phyloP scores from a whole-genome alignment of 1,140 invertebrate species.

The Sitodiplosis mosellana region DNA sequence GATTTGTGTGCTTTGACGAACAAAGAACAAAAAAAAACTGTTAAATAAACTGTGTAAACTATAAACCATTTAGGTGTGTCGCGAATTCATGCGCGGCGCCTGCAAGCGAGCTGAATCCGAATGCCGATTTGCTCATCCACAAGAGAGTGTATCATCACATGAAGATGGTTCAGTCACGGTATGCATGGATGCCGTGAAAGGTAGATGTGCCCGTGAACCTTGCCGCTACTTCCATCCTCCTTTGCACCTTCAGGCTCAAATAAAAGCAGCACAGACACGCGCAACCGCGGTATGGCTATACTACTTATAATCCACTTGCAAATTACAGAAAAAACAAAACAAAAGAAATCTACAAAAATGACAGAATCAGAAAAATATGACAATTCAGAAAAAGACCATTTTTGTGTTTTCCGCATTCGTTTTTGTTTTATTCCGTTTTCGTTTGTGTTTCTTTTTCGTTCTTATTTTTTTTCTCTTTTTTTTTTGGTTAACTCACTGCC shows the following conservation, averaged over 20 bases:
- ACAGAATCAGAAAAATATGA: not conserved
- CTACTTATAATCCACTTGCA: conserved; percentile 12
- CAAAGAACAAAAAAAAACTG: conserved; percentile 1
- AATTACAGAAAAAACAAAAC: conserved; percentile 3
- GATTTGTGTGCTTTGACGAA: not conserved
- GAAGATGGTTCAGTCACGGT: conserved; percentile 93
- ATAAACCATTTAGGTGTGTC: conserved; percentile 68
- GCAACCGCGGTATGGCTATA: conserved; percentile 60
- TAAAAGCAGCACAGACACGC: conserved; percentile 86
- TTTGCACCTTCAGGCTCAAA: conserved; percentile 96
- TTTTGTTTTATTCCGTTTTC: not conserved
- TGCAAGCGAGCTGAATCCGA: conserved; percentile 89
- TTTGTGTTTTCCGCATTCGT: no score
- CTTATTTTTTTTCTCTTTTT: no score
- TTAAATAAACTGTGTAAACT: not conserved
- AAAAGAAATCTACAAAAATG: conserved; percentile 1
- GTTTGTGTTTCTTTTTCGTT: not conserved
- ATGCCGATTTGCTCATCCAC: conserved; percentile 95
- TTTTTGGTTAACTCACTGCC: no score
- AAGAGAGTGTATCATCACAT: conserved; percentile 79
- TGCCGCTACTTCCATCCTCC: conserved; percentile 95
- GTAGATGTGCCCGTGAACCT: conserved; percentile 86
- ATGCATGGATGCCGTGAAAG: conserved; percentile 98
- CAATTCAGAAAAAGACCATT: not conserved
- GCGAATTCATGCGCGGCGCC: conserved; percentile 92